Conservation (phyloP, 2,113 vertebrate species). For the Nothoprocta pentlandii region DNA sequence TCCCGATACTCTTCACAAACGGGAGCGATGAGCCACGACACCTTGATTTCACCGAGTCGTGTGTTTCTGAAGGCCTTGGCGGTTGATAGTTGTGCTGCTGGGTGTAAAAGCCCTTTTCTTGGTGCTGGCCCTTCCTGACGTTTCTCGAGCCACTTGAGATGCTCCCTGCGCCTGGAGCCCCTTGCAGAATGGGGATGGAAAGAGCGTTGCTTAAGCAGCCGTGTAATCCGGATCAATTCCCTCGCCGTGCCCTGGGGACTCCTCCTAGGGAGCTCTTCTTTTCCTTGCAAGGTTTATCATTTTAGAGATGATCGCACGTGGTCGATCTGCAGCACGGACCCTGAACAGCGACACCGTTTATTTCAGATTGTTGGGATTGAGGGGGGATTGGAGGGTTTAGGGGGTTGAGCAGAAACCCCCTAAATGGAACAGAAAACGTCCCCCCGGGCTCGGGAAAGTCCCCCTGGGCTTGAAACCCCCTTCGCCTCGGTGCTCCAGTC, state of each 20-base stretch:
- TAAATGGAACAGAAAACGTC: too few relatives aligned
- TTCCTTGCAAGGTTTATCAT: constrained; percentile 12
- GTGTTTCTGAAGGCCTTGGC: background rate
- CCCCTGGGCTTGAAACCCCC: background rate
- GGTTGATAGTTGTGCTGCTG: background rate
- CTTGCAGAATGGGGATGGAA: background rate
- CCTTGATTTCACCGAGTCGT: background rate
- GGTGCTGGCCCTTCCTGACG: background rate
- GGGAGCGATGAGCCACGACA: background rate
- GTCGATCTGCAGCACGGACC: background rate
- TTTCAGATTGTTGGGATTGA: background rate
- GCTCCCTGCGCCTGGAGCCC: background rate
- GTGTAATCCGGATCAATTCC: constrained; percentile 19
- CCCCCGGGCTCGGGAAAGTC: background rate
- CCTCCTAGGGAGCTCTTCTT: constrained; percentile 15
- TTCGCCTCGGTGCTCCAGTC: too few relatives aligned
- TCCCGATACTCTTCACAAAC: background rate
- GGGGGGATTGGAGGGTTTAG: background rate
- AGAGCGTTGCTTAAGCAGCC: constrained; percentile 35
- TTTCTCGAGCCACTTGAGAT: background rate
- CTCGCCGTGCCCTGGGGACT: background rate
- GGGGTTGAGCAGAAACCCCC: too few relatives aligned
- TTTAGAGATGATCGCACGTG: background rate
- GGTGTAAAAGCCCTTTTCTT: background rate
- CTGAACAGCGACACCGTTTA: background rate